phyloP scores from a whole-genome alignment of 2,113 vertebrate genomes.

The Plecturocebus donacophilus region DNA sequence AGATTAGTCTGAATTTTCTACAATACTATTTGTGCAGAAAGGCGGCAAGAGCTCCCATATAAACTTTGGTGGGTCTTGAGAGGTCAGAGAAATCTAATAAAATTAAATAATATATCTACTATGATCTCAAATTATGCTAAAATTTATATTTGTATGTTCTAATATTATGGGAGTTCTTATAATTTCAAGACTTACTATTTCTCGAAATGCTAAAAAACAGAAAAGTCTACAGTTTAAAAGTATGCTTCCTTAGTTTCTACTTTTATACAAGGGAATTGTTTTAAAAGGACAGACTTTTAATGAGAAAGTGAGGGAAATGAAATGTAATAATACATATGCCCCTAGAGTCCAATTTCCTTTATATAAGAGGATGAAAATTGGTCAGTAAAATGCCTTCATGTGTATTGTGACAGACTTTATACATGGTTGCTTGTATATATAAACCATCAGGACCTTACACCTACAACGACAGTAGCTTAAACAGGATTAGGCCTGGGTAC shows the following conservation, averaged over 20 bases:
- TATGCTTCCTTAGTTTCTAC: neutral
- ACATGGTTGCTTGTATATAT: accelerated
- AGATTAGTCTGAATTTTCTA: too few relatives aligned
- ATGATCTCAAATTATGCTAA: neutral
- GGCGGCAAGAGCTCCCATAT: too few relatives aligned
- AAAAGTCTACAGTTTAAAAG: neutral
- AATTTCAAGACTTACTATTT: neutral
- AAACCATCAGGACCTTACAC: neutral
- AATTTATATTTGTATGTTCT: neutral
- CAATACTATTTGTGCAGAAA: too few relatives aligned
- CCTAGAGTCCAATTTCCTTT: slow-evolving; percentile 5
- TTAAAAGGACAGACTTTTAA: neutral
- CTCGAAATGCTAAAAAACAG: neutral
- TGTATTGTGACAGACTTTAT: neutral
- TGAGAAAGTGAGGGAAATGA: neutral
- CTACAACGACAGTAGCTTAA: neutral
- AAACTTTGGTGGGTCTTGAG: too few relatives aligned
- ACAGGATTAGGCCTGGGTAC: neutral
- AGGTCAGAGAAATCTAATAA: neutral
- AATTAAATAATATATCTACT: neutral
- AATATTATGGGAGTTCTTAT: neutral
- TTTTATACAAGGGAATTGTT: neutral
- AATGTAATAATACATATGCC: slow-evolving; percentile 32
- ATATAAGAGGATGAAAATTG: slow-evolving; percentile 21
- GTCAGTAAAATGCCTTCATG: neutral